Percentiles rank a stretch among this genome's conserved stretches.
Evolutionary conservation across 2,797 vertebrate species (phyloP).

Genomic region (Pagetopsis macropterus): DNA sequence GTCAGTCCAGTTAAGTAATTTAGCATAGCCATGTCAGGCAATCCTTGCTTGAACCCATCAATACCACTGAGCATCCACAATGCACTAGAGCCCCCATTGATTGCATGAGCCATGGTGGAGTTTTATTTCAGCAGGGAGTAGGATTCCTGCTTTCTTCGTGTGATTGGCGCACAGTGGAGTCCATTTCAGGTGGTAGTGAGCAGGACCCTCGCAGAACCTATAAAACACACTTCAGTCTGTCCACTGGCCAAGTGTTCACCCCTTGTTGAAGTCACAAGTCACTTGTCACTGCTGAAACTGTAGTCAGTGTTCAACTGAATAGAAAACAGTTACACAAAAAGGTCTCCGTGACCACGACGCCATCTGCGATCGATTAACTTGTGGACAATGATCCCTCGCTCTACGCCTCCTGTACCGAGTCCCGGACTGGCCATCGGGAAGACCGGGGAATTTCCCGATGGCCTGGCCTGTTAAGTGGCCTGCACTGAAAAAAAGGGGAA

Average conservation of each 20-base stretch:
- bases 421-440: too few relatives aligned
- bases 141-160: conserved; percentile 28
- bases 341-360: neutral
- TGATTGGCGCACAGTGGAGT: conserved; percentile 51
- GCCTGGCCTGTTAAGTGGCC: too few relatives aligned
- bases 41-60: neutral
- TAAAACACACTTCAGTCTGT: conserved; percentile 41
- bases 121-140: conserved; percentile 15
- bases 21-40: neutral
- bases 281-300: neutral
- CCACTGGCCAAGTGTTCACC: conserved; percentile 28
- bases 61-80: conserved; percentile 9
- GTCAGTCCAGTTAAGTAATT: neutral
- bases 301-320: conserved; percentile 17
- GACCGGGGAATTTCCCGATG: too few relatives aligned
- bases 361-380: too few relatives aligned
- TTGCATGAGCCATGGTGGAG: conserved; percentile 19
- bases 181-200: conserved; percentile 8
- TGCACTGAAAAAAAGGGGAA: too few relatives aligned
- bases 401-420: too few relatives aligned
- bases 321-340: neutral
- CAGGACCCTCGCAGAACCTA: conserved; percentile 31
- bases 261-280: neutral
- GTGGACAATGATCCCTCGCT: too few relatives aligned
- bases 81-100: conserved; percentile 34